A percentile compares a stretch with the other conserved stretches of the same genome.
Conservation (phyloP, 92 coral and sea anemone species). For the Hydrozoanthus gracilis region DNA sequence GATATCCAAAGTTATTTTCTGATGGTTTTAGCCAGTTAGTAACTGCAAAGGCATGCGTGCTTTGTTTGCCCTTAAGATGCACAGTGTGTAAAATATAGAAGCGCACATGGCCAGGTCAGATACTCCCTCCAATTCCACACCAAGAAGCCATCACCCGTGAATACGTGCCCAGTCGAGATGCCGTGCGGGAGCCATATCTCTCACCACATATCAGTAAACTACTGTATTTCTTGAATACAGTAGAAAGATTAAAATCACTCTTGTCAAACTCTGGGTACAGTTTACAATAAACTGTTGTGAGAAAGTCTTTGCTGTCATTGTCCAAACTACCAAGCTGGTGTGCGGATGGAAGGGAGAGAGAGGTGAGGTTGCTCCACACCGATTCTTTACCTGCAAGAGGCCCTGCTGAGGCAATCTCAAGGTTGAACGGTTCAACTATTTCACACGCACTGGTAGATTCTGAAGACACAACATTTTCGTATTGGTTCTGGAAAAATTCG, state of each 20-base stretch:
- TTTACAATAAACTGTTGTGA: constrained; percentile 26
- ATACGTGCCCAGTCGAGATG: constrained; percentile 31
- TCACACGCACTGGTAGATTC: not conserved
- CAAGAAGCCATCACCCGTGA: constrained; percentile 43
- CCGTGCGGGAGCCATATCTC: constrained; percentile 45
- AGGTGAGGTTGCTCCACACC: constrained; percentile 28
- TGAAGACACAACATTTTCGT: not conserved
- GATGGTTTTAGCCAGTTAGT: constrained; percentile 33
- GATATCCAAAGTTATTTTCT: constrained; percentile 10
- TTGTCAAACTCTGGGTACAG: constrained; percentile 26
- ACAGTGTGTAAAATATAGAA: constrained; percentile 49
- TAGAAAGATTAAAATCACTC: not conserved
- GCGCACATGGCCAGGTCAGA: constrained; percentile 53
- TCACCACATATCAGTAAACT: constrained; percentile 41
- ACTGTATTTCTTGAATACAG: constrained; percentile 15
- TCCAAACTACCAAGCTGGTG: constrained; percentile 46
- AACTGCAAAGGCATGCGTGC: constrained; percentile 37
- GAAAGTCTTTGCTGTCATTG: constrained; percentile 18
- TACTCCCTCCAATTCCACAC: constrained; percentile 43
- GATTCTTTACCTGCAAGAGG: constrained; percentile 27
- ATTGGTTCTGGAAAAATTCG: constrained; percentile 30
- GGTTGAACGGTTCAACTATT: not conserved
- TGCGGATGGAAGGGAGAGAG: constrained; percentile 14
- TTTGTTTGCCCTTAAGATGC: constrained; percentile 28
- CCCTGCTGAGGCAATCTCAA: constrained; percentile 25